Base-by-base conservation (phyloP, 1,140 invertebrate genomes). In the Trichonephila inaurata region DNA sequence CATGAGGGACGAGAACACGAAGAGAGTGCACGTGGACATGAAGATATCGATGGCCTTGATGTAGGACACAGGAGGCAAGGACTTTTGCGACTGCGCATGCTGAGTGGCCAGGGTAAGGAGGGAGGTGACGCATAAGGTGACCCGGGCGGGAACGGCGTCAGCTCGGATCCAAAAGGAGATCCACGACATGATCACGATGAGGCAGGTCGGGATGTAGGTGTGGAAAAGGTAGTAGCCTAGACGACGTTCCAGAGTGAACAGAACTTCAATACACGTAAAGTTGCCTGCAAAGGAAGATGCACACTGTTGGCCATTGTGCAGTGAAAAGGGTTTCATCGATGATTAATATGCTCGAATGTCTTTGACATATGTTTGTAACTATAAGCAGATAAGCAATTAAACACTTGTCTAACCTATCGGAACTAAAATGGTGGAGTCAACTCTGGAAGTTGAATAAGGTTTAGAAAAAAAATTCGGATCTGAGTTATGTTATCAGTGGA, bases 1-100 rank as follows among this genome's bases (percentile, higher is more conserved):
- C 98, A 99, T 98, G 60, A 99, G 95, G 4, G 98, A 98, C 97
- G 98, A 97, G 95, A 98, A 98, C 95, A 99, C 98, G 96, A 99
- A 98, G 62, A 95, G 69, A 0, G 95, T 95, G 94, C 95, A 95
- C 1, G 82, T 87, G 10, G 94, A 95, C 95, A 95, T 95, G 40
- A 95, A 95, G 19, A 95, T 94, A 58, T 95, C 95, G 61, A 95
- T 94, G 89, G 95, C 95, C 94, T 98, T 98, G 12, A 98, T 95
- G 95, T 98, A 99, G 0, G 98, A 98, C 0, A 99, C 98, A 95
- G 98, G 98, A 0, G 98, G 98, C 77, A 98, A 95, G 97, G 97
- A 61, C 97, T 98, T 82, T 98, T 96, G 95, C 1, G 95, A 95
- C 89, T 95, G 95, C 7, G 95, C 95, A 88, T 96, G 95, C 87